These are phyloP conservation scores for Cyprinella venusta DNA, from an alignment of 2,797 vertebrate species.

Conservation along the genomic window DNA sequence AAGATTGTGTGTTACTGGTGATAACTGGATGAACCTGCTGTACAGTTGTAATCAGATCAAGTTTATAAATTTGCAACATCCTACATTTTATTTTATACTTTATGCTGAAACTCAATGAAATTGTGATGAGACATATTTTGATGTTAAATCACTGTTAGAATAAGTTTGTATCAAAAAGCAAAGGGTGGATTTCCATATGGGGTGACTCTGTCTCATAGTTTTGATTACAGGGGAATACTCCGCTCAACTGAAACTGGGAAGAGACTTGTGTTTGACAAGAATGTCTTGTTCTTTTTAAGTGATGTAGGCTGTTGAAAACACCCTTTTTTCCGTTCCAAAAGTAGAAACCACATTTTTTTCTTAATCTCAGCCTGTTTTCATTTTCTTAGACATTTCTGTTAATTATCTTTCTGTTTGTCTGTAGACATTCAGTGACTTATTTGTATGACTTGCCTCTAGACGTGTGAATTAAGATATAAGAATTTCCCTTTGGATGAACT, in stretches of 20 bases:
- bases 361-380: not conserved
- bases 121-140: not conserved
- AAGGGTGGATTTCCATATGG: not conserved
- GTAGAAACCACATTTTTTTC: not conserved
- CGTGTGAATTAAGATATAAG: not conserved
- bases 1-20: conserved; percentile 1
- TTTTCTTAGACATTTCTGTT: not conserved
- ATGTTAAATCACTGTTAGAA: not conserved
- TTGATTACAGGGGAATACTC: conserved; percentile 21
- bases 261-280: conserved; percentile 14
- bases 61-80: not conserved
- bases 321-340: not conserved
- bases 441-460: not conserved
- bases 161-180: not conserved
- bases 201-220: conserved; percentile 14
- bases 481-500: conserved; percentile 29
- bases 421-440: not conserved
- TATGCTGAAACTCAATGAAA: not conserved
- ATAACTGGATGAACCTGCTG: conserved; percentile 35
- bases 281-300: conserved; percentile 20
- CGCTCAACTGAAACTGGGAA: conserved; percentile 15
- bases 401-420: conserved; percentile 12
- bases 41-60: not conserved
- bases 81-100: not conserved
- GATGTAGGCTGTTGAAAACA: conserved; percentile 2